Evolutionary conservation across 2,797 vertebrate species (phyloP).

Genomic region (Gallirallus australis): DNA sequence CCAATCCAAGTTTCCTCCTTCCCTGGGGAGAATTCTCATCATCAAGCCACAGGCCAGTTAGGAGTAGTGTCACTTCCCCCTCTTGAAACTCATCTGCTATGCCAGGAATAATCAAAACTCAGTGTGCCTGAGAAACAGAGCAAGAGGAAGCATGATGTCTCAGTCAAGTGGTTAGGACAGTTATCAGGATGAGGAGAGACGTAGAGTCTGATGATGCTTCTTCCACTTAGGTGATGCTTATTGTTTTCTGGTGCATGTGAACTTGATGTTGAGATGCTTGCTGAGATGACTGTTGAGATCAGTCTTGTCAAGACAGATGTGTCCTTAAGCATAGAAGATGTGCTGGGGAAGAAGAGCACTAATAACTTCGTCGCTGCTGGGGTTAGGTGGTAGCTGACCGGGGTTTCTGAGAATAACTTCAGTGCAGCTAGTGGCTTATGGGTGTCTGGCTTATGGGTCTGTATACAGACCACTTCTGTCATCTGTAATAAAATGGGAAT

Average conservation of each 20-base stretch:
- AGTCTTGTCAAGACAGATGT: neutral
- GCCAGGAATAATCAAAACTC: slow-evolving; percentile 40
- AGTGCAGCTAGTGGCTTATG: neutral
- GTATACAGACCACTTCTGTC: neutral
- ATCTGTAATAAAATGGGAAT: neutral
- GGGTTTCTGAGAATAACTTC: neutral
- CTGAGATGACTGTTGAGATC: neutral
- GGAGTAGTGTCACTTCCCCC: slow-evolving; percentile 58
- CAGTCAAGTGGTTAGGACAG: neutral
- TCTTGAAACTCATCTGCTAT: slow-evolving; percentile 30
- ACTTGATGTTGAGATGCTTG: neutral
- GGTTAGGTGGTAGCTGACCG: neutral
- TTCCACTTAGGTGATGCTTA: neutral
- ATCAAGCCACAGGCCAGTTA: slow-evolving; percentile 15
- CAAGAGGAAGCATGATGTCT: slow-evolving; percentile 22
- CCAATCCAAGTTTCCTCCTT: slow-evolving; percentile 15
- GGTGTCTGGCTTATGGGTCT: neutral
- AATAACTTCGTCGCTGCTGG: neutral
- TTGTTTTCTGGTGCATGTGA: neutral
- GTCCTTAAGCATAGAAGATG: neutral
- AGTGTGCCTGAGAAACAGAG: neutral
- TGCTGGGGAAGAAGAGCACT: neutral
- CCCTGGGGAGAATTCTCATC: slow-evolving; percentile 49
- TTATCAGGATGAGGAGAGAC: neutral
- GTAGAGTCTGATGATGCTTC: neutral